Conservation (phyloP, 2,888 invertebrate genomes). For the Yponomeuta malinellus region DNA sequence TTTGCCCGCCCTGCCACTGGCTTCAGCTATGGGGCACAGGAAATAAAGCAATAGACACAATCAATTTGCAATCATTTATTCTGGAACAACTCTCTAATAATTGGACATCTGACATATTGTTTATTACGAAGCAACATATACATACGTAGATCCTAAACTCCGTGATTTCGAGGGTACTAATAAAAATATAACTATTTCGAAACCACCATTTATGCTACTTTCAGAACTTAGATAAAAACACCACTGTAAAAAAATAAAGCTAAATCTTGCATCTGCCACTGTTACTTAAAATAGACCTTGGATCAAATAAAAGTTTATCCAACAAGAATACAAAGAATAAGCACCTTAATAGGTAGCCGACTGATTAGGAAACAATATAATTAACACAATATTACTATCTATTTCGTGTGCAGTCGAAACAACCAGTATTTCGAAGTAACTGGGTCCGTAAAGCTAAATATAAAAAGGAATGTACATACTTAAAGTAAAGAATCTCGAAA, state of each 20-base stretch:
- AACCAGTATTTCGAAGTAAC: neutral
- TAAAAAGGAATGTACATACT: neutral
- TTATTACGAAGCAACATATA: constrained; percentile 46
- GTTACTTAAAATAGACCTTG: neutral
- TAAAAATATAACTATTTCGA: neutral
- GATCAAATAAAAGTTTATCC: too few species aligned
- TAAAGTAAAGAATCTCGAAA: neutral
- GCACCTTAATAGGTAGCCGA: neutral
- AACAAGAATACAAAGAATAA: neutral
- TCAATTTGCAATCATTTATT: constrained; percentile 47
- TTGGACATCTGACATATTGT: constrained; percentile 38
- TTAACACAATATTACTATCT: neutral
- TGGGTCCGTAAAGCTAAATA: neutral
- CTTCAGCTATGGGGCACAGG: too few species aligned
- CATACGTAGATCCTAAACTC: constrained; percentile 30
- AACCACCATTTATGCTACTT: neutral
- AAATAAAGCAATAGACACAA: constrained; percentile 15
- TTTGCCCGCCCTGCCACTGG: too few species aligned
- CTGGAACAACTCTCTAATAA: constrained; percentile 44
- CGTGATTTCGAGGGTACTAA: neutral
- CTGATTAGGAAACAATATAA: neutral
- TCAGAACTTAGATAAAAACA: neutral
- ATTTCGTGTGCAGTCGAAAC: neutral
- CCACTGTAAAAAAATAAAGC: neutral
- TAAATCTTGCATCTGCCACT: neutral